Base-by-base conservation (phyloP, 2,113 vertebrate species). In the Salvelinus fontinalis region DNA sequence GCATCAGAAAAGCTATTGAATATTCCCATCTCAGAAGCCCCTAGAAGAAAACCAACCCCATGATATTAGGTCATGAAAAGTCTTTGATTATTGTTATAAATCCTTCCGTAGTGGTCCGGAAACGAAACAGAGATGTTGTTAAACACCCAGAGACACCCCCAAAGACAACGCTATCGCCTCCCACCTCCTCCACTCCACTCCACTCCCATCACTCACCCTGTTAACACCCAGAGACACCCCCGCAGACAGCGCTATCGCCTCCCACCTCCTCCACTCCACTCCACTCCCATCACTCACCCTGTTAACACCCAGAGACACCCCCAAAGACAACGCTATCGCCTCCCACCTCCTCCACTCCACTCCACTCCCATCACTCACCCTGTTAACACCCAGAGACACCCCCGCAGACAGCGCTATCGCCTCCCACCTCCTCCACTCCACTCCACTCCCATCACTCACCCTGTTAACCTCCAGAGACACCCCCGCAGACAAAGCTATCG, bases 381-480 rank as follows among this genome's bases (percentile, higher is more conserved):
- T 57, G 76, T 31, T 44, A 44, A 44, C 26, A 5, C 2, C 22
- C 54, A 54, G 49, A 66, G 8, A 48, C n/a, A 54, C 2, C 1
- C 20, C 3, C 24, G 8, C 3, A 70, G 20, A 54, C 8, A 18
- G 4, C 4, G 14, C 51, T 54, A 78, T 78, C 69, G 12, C 39
- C 39, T 44, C 39, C 8, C 39, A 44, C 39, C 29, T 73, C 2
- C 34, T 76, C 48, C 78, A 94, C 95, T 48, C 92, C 67, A 26
- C 34, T 76, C 48, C 78, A 94, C 94, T 48, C 92, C 67, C 29
- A n/a, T n/a, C n/a, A n/a, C n/a, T n/a, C n/a, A n/a, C n/a, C n/a
- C n/a, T n/a, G n/a, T n/a, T n/a, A n/a, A n/a, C n/a, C n/a, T n/a
- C 22, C 54, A 54, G 49, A 66, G 8, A 48, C n/a, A 54, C 2